Conservation (phyloP, 2,888 invertebrate genomes). For the Melinaea marsaeus region DNA sequence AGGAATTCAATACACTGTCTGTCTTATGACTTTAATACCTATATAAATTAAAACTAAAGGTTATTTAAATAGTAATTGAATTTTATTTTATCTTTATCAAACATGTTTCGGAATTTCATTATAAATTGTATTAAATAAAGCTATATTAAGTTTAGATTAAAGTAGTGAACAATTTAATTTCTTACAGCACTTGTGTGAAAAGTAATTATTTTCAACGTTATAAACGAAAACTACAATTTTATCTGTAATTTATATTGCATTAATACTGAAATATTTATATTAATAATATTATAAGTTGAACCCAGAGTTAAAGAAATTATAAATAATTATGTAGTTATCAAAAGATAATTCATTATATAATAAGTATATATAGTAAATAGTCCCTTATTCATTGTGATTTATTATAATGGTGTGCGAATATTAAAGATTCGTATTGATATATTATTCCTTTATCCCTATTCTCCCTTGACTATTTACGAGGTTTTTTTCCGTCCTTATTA, state of each 20-base stretch:
- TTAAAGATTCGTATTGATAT: slow-evolving; percentile 78
- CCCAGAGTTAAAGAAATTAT: background rate
- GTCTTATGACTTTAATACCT: too few species aligned
- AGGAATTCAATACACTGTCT: slow-evolving; percentile 60
- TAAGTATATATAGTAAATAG: slow-evolving; percentile 32
- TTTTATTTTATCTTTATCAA: too few species aligned
- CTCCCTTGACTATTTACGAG: slow-evolving; percentile 74
- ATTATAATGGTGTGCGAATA: slow-evolving; percentile 71
- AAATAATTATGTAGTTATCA: background rate
- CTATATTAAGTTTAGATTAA: too few species aligned
- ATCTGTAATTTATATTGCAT: background rate
- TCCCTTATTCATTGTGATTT: slow-evolving; percentile 71
- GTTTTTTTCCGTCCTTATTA: slow-evolving; percentile 68
- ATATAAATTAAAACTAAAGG: too few species aligned
- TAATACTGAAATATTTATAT: too few species aligned
- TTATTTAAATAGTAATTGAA: too few species aligned
- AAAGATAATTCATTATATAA: slow-evolving; percentile 7
- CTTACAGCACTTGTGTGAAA: too few species aligned
- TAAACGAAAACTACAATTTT: background rate
- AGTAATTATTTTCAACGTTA: too few species aligned
- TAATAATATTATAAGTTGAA: too few species aligned
- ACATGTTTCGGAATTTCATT: too few species aligned
- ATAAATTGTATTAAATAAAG: too few species aligned
- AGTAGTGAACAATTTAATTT: too few species aligned
- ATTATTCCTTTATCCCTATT: slow-evolving; percentile 76